Base-by-base conservation (phyloP, 2,888 invertebrate species). In the Drosophila mimica region DNA sequence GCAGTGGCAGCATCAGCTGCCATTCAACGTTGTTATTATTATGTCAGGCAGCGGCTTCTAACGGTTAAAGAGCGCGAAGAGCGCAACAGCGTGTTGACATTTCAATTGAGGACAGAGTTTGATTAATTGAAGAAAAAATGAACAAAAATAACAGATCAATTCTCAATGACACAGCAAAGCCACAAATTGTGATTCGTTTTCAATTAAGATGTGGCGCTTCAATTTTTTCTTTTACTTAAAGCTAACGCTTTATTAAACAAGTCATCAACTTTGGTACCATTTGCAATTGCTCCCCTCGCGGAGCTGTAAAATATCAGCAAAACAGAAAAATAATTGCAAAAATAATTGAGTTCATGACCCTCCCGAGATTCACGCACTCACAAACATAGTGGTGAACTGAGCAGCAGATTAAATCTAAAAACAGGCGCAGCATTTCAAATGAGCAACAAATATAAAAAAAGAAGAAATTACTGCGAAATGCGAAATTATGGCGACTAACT, bases 331-430 rank as follows among this genome's bases (percentile, higher is more conserved):
- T 84, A 89, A 89, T 89, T 85, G 78, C 88, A 73, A 89, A 89
- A 88, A 88, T 85, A 85, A 85, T 85, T 85, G 85, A 85, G 85
- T 88, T 85, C 89, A 85, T 76, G 82, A 68, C 89, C 82, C 85
- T 77, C 88, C 53, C 69, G 89, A 84, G 89, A 81, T 66, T 60
- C 66, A 52, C 63, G 60, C 63, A 64, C 40, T 57, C 52, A 48
- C 48, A 30, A 7, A 28, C 8, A 54, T 15, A 30, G 54, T 52
- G 25, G 33, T 34, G 17, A 28, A 31, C 15, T 30, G 17, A 38
- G 28, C n/a, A 38, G 31, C 28, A 52, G 56, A 17, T 64, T 56
- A 65, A 46, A 64, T 53, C 51, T 28, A 62, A 80, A 64, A 40
- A 28, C 71, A 62, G 62, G 62, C 72, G 51, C 34, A 52, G 52